Conservation (phyloP, 1,140 invertebrate species). For the Hylyphantes graminicola region DNA sequence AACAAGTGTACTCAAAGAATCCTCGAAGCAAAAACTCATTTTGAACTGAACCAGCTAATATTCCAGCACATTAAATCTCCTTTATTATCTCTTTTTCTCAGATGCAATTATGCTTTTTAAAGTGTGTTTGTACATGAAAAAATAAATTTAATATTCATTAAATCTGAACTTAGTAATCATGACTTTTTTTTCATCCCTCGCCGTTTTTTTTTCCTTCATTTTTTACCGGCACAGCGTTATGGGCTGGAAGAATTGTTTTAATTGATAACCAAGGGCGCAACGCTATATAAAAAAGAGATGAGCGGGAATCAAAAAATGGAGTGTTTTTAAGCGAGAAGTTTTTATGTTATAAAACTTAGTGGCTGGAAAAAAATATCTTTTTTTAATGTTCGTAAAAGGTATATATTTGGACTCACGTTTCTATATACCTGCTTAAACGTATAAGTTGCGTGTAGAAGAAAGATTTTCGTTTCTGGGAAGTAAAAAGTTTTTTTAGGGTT, state of each 20-base stretch:
- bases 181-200: background rate
- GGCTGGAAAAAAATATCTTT: background rate
- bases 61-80: constrained; percentile 13
- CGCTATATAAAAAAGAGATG: background rate
- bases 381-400: constrained; percentile 55
- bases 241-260: constrained; percentile 38
- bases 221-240: background rate
- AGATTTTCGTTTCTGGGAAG: constrained; percentile 31
- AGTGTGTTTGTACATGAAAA: background rate
- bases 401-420: constrained; percentile 20
- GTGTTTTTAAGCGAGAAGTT: constrained; percentile 18
- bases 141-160: constrained; percentile 47
- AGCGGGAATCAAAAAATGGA: constrained; percentile 9
- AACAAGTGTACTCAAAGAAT: too few relatives aligned
- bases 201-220: background rate
- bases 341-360: background rate
- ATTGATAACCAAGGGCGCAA: constrained; percentile 37
- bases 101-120: constrained; percentile 31
- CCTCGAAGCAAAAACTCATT: too few relatives aligned
- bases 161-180: constrained; percentile 37
- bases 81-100: constrained; percentile 31
- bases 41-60: too few relatives aligned
- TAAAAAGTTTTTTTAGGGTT: constrained; percentile 29
- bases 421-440: constrained; percentile 16
- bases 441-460: constrained; percentile 19